phyloP scores from a whole-genome alignment of 2,888 invertebrate genomes.

The Ganaspis brasiliensis region DNA sequence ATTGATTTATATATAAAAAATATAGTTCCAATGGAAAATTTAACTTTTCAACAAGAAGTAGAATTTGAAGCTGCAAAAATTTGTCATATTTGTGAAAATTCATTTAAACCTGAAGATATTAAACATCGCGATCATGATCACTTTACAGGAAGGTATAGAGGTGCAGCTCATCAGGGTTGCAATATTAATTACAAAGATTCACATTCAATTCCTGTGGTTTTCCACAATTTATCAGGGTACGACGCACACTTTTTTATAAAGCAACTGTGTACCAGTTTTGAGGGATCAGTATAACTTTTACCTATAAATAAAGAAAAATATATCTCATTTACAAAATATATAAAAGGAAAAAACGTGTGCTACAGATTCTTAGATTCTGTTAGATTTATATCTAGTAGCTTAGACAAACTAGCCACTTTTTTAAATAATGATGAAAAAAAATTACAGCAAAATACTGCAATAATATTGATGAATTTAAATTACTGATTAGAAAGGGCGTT shows the following conservation, averaged over 20 bases:
- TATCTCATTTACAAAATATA: constrained; percentile 10
- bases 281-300: background rate
- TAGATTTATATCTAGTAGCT: constrained; percentile 33
- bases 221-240: background rate
- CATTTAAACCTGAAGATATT: background rate
- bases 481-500: background rate
- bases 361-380: constrained; percentile 50
- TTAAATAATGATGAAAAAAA: constrained; percentile 45
- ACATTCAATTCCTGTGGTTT: constrained; percentile 1
- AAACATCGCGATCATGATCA: constrained; percentile 48
- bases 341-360: constrained; percentile 42
- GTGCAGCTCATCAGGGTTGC: background rate
- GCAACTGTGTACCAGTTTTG: constrained; percentile 2
- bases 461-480: background rate
- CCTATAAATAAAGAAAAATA: constrained; percentile 5
- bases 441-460: constrained; percentile 34
- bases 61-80: background rate
- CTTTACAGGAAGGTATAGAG: constrained; percentile 14
- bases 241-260: constrained; percentile 11
- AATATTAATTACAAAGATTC: background rate
- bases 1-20: background rate
- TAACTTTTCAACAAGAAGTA: background rate
- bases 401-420: constrained; percentile 47
- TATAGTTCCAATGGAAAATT: background rate
- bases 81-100: constrained; percentile 47